Base-by-base conservation (phyloP, 2,113 vertebrate genomes). In the Acanthochromis polyacanthus region DNA sequence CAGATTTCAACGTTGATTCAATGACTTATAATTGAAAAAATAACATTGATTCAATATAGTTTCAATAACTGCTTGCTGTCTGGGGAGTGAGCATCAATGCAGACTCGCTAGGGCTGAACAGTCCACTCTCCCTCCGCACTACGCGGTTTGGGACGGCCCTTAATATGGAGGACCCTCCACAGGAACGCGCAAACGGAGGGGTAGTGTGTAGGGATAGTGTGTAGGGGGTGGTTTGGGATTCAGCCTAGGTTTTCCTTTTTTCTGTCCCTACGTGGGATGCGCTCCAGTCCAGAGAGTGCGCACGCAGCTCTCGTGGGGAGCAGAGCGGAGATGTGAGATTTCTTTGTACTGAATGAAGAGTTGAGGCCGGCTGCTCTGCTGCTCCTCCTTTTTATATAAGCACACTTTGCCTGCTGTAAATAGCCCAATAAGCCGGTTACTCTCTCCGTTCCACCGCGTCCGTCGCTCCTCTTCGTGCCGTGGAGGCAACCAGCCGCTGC, bases 341-440 rank as follows among this genome's bases (percentile, higher is more conserved):
- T 88, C 86, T 90, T 90, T 92, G 86, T 91, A 88, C 78, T 88
- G 80, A 70, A 78, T 74, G 78, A 89, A 82, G 88, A 91, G 86
- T 88, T 88, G 81, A 81, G 68, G 59, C 65, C 75, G 71, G 74
- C 80, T 69, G 75, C 17, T 16, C 22, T 28, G 9, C 63, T 56
- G 15, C 68, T 15, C 28, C 87, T 63, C 58, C 46, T 50, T 75
- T 81, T 66, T 71, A 78, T 76, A 72, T 15, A 84, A 81, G 81
- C 88, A 25, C 75, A 85, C 80, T 82, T 77, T 66, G 63, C 69
- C 57, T 52, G 86, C 88, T 86, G 86, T 72, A 86, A 90, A 90
- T 85, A 88, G 73, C 73, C 36, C 68, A 36, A 19, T 83, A 89
- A 89, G 87, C 89, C 85, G 83, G 88, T 73, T 74, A 57, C 78